A percentile compares a stretch with the other conserved stretches of the same genome.
phyloP scores from a whole-genome alignment of 1,140 invertebrate species.

The Sinella curviseta region DNA sequence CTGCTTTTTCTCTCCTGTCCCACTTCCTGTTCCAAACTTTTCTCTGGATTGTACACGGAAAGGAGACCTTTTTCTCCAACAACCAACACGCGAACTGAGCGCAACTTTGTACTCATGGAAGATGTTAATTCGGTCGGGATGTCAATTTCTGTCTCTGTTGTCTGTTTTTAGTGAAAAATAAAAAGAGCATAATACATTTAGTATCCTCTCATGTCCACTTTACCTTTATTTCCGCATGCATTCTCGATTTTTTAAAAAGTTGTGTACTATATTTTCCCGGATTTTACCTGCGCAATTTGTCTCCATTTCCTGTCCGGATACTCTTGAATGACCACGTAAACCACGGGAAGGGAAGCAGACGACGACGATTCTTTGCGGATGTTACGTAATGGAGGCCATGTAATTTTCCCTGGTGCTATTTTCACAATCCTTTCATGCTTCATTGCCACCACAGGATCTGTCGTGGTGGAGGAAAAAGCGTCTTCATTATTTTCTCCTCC shows the following conservation, averaged over 20 bases:
- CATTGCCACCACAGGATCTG: slow-evolving; percentile 64
- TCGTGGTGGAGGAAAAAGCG: neutral
- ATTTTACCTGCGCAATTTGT: slow-evolving; percentile 58
- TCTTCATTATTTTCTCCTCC: slow-evolving; percentile 53
- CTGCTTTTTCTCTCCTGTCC: neutral
- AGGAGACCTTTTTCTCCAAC: neutral
- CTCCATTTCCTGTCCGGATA: slow-evolving; percentile 61
- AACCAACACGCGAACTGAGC: neutral
- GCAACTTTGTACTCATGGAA: neutral
- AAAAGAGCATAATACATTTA: too few species aligned
- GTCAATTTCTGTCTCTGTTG: neutral
- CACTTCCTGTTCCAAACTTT: neutral
- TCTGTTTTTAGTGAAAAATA: neutral
- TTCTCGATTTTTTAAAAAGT: neutral
- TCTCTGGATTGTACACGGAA: neutral
- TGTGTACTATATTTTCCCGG: neutral
- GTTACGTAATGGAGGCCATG: slow-evolving; percentile 24
- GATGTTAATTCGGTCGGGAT: neutral
- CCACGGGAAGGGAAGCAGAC: slow-evolving; percentile 55
- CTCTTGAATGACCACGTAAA: slow-evolving; percentile 68
- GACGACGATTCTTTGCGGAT: neutral
- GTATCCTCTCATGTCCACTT: too few species aligned
- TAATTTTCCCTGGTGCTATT: slow-evolving; percentile 50
- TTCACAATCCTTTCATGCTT: slow-evolving; percentile 66
- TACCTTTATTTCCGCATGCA: too few species aligned